These are phyloP conservation scores for Lasiurus cinereus DNA, from an alignment of 2,113 vertebrate species.

Conservation along the genomic window DNA sequence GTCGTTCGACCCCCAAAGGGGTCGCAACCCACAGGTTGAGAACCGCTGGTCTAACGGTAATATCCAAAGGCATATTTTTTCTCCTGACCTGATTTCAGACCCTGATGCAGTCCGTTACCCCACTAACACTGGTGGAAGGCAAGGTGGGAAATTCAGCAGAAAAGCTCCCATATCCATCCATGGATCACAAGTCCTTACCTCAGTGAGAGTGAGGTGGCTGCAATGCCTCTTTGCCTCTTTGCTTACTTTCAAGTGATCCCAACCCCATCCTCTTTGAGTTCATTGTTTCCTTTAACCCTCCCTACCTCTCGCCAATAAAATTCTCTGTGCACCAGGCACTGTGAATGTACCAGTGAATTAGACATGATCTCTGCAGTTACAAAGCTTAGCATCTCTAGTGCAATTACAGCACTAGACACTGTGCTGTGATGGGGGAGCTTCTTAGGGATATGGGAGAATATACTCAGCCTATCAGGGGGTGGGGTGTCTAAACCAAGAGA, in stretches of 20 bases:
- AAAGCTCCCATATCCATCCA: background rate
- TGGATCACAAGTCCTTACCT: conserved; percentile 2
- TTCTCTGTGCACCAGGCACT: background rate
- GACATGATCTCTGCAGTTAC: background rate
- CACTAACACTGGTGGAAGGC: background rate
- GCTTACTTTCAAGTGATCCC: conserved; percentile 26
- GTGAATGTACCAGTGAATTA: background rate
- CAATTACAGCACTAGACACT: background rate
- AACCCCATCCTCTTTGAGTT: background rate
- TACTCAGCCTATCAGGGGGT: background rate
- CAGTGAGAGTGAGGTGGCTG: background rate
- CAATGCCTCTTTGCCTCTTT: background rate
- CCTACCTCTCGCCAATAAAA: background rate
- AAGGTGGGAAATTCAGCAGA: background rate
- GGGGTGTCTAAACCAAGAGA: background rate
- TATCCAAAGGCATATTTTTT: background rate
- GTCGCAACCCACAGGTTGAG: too few species aligned
- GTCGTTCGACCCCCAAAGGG: too few species aligned
- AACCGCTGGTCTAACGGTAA: background rate
- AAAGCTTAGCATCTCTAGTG: background rate
- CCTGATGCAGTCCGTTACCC: background rate
- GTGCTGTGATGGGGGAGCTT: background rate
- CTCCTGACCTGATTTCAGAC: background rate
- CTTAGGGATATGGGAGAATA: background rate
- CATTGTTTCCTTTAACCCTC: background rate